These are phyloP conservation scores for Exephanes ischioxanthus DNA, from an alignment of 2,888 invertebrate genomes.

Conservation along the genomic window DNA sequence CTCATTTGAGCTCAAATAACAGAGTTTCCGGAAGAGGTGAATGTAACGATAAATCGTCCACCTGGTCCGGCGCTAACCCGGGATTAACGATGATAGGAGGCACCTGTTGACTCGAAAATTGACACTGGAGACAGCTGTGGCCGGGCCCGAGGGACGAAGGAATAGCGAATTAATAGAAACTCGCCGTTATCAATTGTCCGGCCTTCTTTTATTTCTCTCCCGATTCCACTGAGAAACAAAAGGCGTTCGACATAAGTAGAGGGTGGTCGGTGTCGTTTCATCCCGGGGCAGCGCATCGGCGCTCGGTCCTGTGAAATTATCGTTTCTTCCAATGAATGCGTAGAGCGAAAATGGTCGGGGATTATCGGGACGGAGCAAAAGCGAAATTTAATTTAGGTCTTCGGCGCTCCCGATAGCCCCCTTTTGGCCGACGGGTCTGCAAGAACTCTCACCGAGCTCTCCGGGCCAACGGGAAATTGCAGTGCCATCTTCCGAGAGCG, in stretches of 20 bases:
- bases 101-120: conserved; percentile 67
- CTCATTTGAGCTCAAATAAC: conserved; percentile 28
- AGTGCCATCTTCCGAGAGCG: conserved; percentile 73
- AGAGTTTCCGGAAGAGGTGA: conserved; percentile 39
- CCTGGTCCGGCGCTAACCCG: conserved; percentile 58
- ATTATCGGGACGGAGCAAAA: conserved; percentile 67
- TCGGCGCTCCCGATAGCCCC: conserved; percentile 17
- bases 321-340: conserved; percentile 64
- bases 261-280: conserved; percentile 56
- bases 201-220: conserved; percentile 13
- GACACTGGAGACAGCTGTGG: conserved; percentile 65
- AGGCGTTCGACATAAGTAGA: conserved; percentile 58
- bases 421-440: conserved; percentile 22
- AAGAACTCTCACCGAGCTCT: conserved; percentile 23
- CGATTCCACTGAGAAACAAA: conserved; percentile 5
- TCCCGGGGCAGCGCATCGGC: conserved; percentile 34
- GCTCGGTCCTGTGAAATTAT: conserved; percentile 61
- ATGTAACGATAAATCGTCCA: conserved; percentile 64
- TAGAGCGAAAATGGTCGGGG: conserved; percentile 60
- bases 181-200: conserved; percentile 62
- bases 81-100: conserved; percentile 65
- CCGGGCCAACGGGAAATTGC: conserved; percentile 67
- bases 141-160: not conserved
- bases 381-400: conserved; percentile 69
- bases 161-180: conserved; percentile 67